A percentile compares a stretch with the other conserved stretches of the same genome.
phyloP scores from a whole-genome alignment of 2,797 vertebrate genomes.

The Sebastes paucispinis region DNA sequence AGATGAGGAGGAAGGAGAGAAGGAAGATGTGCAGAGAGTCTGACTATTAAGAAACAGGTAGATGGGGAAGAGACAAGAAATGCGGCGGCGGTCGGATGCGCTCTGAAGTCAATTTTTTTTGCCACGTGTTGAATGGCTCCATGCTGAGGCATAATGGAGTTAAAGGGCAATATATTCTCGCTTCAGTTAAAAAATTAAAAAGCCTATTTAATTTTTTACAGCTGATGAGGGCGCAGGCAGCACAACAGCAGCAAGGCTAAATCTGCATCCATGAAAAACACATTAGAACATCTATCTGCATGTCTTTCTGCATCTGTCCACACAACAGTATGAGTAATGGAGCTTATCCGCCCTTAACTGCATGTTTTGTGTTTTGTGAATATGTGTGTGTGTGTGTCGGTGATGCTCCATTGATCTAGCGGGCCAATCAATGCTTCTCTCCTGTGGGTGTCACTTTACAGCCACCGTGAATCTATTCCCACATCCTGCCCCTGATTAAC shows the following conservation, averaged over 20 bases:
- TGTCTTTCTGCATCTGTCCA: not conserved
- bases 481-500: slow-evolving; percentile 59
- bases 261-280: slow-evolving; percentile 7
- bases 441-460: slow-evolving; percentile 55
- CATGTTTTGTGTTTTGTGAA: not conserved
- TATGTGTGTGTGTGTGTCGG: not conserved
- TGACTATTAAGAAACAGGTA: slow-evolving; percentile 31
- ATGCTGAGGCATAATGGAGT: slow-evolving; percentile 5
- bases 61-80: slow-evolving; percentile 3
- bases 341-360: not conserved
- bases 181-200: not conserved
- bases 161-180: slow-evolving; percentile 35
- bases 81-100: not conserved
- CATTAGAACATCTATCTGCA: not conserved
- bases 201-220: slow-evolving; percentile 8
- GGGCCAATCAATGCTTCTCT: slow-evolving; percentile 63
- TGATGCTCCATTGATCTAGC: slow-evolving; percentile 49
- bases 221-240: not conserved
- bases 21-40: slow-evolving; percentile 3
- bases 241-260: not conserved
- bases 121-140: slow-evolving; percentile 34
- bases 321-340: slow-evolving; percentile 4
- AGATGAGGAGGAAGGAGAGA: slow-evolving; percentile 14
- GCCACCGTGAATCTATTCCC: slow-evolving; percentile 57
- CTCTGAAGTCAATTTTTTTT: slow-evolving; percentile 18